Evolutionary conservation across 2,113 vertebrate species (phyloP).

Genomic region (Anarrhichthys ocellatus): DNA sequence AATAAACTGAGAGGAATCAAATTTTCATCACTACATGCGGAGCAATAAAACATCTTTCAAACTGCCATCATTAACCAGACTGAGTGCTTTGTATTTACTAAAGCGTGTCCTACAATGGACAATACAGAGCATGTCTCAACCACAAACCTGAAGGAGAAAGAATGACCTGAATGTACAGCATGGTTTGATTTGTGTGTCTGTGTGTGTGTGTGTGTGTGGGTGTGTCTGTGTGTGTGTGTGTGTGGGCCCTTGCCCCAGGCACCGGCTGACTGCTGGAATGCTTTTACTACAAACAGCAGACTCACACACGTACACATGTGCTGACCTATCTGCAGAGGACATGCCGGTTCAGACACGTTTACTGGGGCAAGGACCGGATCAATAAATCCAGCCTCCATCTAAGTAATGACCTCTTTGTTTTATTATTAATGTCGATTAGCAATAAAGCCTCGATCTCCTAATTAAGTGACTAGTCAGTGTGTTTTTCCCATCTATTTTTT

Average conservation of each 20-base stretch:
- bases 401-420: conserved; percentile 7
- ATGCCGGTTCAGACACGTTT: conserved; percentile 48
- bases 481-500: neutral
- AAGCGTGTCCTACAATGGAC: conserved; percentile 14
- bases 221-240: conserved; percentile 43
- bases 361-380: conserved; percentile 24
- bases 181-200: conserved; percentile 23
- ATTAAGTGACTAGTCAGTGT: neutral
- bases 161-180: conserved; percentile 68
- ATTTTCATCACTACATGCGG: neutral
- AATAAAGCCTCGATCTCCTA: neutral
- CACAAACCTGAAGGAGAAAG: conserved; percentile 51
- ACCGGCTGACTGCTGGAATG: conserved; percentile 62
- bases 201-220: conserved; percentile 39
- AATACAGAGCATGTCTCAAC: conserved; percentile 54
- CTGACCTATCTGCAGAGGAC: conserved; percentile 53
- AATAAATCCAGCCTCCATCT: conserved; percentile 31
- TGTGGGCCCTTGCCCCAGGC: conserved; percentile 61
- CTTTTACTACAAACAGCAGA: conserved; percentile 61
- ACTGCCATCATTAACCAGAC: neutral
- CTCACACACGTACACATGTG: conserved; percentile 24
- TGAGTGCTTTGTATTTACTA: neutral
- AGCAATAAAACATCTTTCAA: neutral
- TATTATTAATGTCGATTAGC: neutral
- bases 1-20: neutral